Evolutionary conservation across 1,140 invertebrate genomes (phyloP), one percentile per base, ranked within the genome.

Genomic region (Aphaenogaster ashmeadi): DNA sequence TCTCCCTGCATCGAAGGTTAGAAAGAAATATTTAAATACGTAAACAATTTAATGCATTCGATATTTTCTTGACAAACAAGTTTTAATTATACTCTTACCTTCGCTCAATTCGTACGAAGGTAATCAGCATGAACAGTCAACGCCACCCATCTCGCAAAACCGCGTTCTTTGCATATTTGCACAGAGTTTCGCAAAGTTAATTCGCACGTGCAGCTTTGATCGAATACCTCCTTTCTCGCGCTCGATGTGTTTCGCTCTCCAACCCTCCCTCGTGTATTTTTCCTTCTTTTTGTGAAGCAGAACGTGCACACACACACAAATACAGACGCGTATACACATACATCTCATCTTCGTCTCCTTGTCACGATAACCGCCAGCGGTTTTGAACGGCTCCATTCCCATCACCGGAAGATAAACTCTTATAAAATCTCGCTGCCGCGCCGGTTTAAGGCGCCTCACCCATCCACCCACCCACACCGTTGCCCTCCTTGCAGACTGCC

Each of bases 371-470:
- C 89, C 90, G 88, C 54, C 84, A 89, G 83, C 90, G 92, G 91
- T 93, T 92, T 92, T 69, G 88, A 93, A 92, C 87, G 87, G 88
- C 89, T 89, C 88, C 92, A 91, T 93, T 92, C 88, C 92, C 93
- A 94, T 93, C 89, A 89, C 91, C 89, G 89, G 86, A 92, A 93
- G 94, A 94, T 94, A 93, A 94, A 94, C 94, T 93, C 92, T 93
- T 92, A 94, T 94, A 94, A 94, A 94, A 94, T 94, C 92, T 93
- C 91, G 90, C 91, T 92, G 91, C 90, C 91, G 90, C 91, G 91
- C 89, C 90, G 90, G 89, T 94, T 94, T 94, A 93, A 94, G 87
- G 91, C 89, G 87, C 86, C 85, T 88, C 80, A 83, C 60, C 88
- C 44, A 62, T n/a, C 67, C 52, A 44, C 27, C 27, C 27, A 27